Conservation (phyloP, 2,888 invertebrate species). For the Macaria notata region DNA sequence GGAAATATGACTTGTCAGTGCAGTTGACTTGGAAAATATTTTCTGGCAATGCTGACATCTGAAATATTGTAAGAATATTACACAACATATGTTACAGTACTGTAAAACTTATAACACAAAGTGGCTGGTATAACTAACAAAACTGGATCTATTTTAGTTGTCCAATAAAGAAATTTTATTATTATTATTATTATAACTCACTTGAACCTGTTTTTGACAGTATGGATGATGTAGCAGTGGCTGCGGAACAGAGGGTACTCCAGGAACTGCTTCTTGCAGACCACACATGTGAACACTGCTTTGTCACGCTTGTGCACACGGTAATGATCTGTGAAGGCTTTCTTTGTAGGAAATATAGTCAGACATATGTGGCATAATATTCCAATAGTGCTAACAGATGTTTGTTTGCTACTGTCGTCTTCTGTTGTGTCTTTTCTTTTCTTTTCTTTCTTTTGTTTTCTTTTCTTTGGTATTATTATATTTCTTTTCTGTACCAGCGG, state of each 20-base stretch:
- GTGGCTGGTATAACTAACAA: no score
- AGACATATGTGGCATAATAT: slow-evolving; percentile 82
- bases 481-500: no score
- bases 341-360: slow-evolving; percentile 68
- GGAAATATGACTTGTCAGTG: slow-evolving; percentile 58
- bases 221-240: slow-evolving; percentile 82
- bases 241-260: slow-evolving; percentile 82
- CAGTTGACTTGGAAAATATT: slow-evolving; percentile 55
- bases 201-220: slow-evolving; percentile 80
- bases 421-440: no score
- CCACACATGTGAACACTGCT: slow-evolving; percentile 78
- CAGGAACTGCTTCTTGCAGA: slow-evolving; percentile 77
- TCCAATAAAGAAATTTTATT: no score
- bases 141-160: no score
- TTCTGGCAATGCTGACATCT: slow-evolving; percentile 66
- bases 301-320: slow-evolving; percentile 54
- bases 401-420: slow-evolving; percentile 44
- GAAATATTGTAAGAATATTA: slow-evolving; percentile 32
- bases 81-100: neutral
- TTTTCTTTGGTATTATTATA: no score
- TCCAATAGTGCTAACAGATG: slow-evolving; percentile 75
- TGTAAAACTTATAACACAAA: no score
- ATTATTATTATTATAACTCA: slow-evolving; percentile 45
- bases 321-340: slow-evolving; percentile 80
- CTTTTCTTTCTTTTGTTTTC: no score